Percentiles rank a stretch among this genome's conserved stretches.
phyloP scores from a whole-genome alignment of 2,113 vertebrate species.

The Prionailurus bengalensis region DNA sequence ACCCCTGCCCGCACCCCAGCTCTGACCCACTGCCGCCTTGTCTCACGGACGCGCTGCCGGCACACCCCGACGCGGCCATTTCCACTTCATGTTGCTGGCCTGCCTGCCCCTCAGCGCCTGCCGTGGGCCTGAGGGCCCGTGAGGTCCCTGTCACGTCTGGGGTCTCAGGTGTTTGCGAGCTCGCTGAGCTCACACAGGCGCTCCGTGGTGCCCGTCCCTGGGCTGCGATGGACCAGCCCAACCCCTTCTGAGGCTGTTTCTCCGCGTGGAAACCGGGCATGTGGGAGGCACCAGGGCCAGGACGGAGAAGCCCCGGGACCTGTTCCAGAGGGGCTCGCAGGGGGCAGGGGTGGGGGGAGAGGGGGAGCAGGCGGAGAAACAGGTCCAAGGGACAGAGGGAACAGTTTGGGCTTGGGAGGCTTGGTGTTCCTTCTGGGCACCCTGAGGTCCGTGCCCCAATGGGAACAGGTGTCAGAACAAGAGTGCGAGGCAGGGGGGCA shows the following conservation, averaged over 20 bases:
- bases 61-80: neutral
- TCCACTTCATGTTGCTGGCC: too few relatives aligned
- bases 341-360: too few relatives aligned
- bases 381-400: neutral
- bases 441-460: neutral
- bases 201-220: neutral
- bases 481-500: neutral
- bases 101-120: neutral
- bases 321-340: neutral
- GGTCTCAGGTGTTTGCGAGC: neutral
- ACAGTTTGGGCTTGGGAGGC: too few relatives aligned
- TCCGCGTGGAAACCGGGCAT: neutral
- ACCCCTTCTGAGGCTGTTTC: neutral
- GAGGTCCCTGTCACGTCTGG: neutral
- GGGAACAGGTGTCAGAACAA: neutral
- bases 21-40: neutral
- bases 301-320: accelerated
- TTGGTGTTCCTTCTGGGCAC: neutral
- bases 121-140: neutral
- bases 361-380: neutral
- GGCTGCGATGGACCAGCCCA: neutral
- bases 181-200: neutral
- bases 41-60: too few relatives aligned
- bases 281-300: neutral
- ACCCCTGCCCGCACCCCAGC: neutral